Evolutionary conservation across 2,113 vertebrate genomes (phyloP).

Genomic region (Cercopithecus mona): DNA sequence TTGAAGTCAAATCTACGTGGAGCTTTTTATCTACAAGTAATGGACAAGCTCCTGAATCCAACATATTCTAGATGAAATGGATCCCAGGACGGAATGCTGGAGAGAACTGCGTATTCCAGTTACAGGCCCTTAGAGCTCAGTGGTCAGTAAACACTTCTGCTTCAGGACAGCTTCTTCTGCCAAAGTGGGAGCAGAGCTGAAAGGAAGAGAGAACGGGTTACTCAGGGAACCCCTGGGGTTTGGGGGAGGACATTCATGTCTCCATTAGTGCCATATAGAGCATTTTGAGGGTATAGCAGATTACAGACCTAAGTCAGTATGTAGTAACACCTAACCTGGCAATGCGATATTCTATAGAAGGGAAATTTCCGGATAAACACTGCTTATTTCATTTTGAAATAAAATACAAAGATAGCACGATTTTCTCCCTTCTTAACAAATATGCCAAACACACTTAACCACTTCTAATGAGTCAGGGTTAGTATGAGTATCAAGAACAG

Average conservation of each 20-base stretch:
- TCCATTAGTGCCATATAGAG: background rate
- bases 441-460: background rate
- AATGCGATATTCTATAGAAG: background rate
- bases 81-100: conserved; percentile 54
- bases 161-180: conserved; percentile 80
- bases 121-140: conserved; percentile 90
- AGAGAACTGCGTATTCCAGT: conserved; percentile 21
- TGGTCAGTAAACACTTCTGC: conserved; percentile 93
- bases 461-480: background rate
- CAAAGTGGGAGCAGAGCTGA: conserved; percentile 69
- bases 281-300: background rate
- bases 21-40: background rate
- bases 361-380: background rate
- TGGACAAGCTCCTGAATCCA: conserved; percentile 3
- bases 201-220: conserved; percentile 2
- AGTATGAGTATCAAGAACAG: background rate
- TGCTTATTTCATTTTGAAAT: background rate
- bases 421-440: background rate
- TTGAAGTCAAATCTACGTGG: conserved; percentile 37
- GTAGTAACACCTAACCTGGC: background rate
- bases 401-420: background rate
- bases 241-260: background rate
- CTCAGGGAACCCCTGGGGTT: background rate
- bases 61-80: background rate
- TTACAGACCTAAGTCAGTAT: background rate